Percentiles rank a stretch among this genome's conserved stretches.
These are phyloP conservation scores for Sitodiplosis mosellana DNA, from an alignment of 1,140 invertebrate genomes.

Conservation along the genomic window DNA sequence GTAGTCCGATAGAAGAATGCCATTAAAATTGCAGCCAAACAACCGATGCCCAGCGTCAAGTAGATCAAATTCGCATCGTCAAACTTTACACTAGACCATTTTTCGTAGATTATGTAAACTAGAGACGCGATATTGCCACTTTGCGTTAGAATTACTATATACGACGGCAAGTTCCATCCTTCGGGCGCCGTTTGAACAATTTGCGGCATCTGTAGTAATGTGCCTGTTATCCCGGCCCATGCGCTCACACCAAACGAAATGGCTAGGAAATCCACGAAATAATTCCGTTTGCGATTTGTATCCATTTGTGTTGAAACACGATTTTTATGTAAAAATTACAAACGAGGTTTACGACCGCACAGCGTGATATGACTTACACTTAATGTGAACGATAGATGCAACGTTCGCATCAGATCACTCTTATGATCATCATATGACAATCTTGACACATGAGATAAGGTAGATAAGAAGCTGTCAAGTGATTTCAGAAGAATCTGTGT, in stretches of 20 bases:
- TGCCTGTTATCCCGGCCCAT: conserved; percentile 78
- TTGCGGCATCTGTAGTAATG: conserved; percentile 78
- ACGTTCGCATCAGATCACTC: too few relatives aligned
- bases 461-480: too few relatives aligned
- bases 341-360: too few relatives aligned
- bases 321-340: too few relatives aligned
- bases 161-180: conserved; percentile 71
- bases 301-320: too few relatives aligned
- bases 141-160: conserved; percentile 66
- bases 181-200: conserved; percentile 67
- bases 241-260: conserved; percentile 69
- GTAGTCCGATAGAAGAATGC: conserved; percentile 58
- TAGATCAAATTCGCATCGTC: conserved; percentile 48
- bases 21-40: conserved; percentile 44
- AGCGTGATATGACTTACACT: too few relatives aligned
- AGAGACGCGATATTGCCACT: conserved; percentile 73
- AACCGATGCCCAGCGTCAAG: conserved; percentile 41
- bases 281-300: conserved; percentile 22
- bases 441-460: too few relatives aligned
- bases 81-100: conserved; percentile 29
- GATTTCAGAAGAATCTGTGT: too few relatives aligned
- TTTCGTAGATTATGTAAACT: conserved; percentile 34
- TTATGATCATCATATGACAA: too few relatives aligned
- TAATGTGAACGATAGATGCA: too few relatives aligned
- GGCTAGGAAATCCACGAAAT: conserved; percentile 51